Conservation (phyloP, 2,797 vertebrate genomes). For the Cetoscarus ocellatus region DNA sequence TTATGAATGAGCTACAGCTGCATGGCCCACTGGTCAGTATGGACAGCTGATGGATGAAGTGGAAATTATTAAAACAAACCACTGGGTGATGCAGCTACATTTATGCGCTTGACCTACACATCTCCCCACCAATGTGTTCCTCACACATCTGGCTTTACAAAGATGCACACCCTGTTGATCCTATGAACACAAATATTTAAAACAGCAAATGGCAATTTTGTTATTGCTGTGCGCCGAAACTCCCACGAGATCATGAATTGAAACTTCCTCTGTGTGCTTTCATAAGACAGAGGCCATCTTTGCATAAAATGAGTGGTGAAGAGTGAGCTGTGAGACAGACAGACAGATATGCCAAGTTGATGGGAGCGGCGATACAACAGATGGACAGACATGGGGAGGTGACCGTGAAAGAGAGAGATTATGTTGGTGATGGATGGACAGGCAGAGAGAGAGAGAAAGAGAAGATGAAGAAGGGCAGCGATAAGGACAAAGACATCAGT, state of each 20-base stretch:
- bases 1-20: slow-evolving; percentile 82
- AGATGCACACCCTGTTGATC: slow-evolving; percentile 70
- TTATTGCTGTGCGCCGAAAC: slow-evolving; percentile 37
- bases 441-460: slow-evolving; percentile 51
- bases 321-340: slow-evolving; percentile 5
- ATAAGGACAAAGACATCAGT: slow-evolving; percentile 80
- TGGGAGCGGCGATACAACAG: slow-evolving; percentile 47
- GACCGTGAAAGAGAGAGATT: slow-evolving; percentile 45
- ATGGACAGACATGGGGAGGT: slow-evolving; percentile 48
- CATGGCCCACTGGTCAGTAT: slow-evolving; percentile 63
- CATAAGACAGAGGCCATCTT: slow-evolving; percentile 29
- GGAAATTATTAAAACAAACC: slow-evolving; percentile 82
- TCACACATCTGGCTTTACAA: slow-evolving; percentile 73
- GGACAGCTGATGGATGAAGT: slow-evolving; percentile 78
- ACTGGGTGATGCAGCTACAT: slow-evolving; percentile 60
- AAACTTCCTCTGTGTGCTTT: slow-evolving; percentile 38
- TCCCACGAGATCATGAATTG: slow-evolving; percentile 34
- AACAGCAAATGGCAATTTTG: slow-evolving; percentile 71
- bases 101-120: slow-evolving; percentile 45
- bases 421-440: slow-evolving; percentile 51
- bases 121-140: slow-evolving; percentile 39
- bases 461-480: slow-evolving; percentile 63
- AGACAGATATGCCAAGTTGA: slow-evolving; percentile 20
- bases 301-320: slow-evolving; percentile 31
- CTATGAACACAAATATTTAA: slow-evolving; percentile 80